Evolutionary conservation across 2,113 vertebrate genomes (phyloP).

Genomic region (Zosterops hypoxanthus): DNA sequence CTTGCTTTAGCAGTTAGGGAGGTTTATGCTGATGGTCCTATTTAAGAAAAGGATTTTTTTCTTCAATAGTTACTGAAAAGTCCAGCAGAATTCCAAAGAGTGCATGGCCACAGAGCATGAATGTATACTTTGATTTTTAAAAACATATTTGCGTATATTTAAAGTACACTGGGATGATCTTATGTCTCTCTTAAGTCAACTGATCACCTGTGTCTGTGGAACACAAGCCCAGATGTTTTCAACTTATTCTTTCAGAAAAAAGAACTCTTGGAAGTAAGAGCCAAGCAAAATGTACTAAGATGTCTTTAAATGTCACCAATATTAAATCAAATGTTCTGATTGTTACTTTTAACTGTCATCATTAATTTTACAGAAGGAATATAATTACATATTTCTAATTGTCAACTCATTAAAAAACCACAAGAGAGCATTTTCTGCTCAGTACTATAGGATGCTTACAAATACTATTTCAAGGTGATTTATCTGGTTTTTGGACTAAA

Average conservation of each 20-base stretch:
- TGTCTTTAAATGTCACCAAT: background rate
- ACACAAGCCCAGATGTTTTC: background rate
- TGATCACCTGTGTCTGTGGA: background rate
- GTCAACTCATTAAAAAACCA: background rate
- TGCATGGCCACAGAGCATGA: fast-evolving
- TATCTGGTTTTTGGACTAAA: background rate
- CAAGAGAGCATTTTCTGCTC: background rate
- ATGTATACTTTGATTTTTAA: background rate
- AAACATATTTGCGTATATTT: background rate
- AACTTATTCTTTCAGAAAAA: conserved; percentile 14
- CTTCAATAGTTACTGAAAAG: background rate
- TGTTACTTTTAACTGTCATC: background rate
- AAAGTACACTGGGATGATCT: background rate
- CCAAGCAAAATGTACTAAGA: background rate
- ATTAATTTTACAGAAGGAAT: background rate
- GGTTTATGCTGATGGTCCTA: background rate
- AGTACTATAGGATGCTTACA: background rate
- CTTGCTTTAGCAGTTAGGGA: background rate
- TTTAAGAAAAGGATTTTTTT: background rate
- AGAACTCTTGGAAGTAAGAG: background rate
- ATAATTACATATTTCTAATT: background rate
- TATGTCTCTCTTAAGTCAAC: background rate
- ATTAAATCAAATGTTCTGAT: background rate
- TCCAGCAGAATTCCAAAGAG: background rate
- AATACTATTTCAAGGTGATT: background rate